These are phyloP conservation scores for Solenopsis invicta DNA, from an alignment of 1,140 invertebrate genomes.

Conservation along the genomic window DNA sequence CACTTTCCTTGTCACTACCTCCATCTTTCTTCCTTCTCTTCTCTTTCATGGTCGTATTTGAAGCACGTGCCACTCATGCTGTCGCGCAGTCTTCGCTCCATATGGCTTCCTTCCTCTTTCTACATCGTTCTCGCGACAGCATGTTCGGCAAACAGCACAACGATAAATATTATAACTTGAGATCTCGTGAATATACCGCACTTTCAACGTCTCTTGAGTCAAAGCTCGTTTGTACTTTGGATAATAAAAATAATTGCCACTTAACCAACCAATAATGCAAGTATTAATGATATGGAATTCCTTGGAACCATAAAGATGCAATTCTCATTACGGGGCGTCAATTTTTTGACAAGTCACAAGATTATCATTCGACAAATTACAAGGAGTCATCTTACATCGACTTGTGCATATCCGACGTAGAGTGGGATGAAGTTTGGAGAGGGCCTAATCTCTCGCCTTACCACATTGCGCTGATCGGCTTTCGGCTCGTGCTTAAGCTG, in stretches of 20 bases:
- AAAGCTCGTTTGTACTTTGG: background rate
- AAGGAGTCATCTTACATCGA: constrained; percentile 48
- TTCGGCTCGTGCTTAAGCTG: constrained; percentile 48
- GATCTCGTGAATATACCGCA: constrained; percentile 67
- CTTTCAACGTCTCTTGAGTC: constrained; percentile 59
- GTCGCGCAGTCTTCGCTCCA: constrained; percentile 75
- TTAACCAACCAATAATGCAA: constrained; percentile 8
- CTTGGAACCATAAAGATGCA: constrained; percentile 1
- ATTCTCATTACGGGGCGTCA: constrained; percentile 27
- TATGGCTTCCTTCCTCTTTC: constrained; percentile 75
- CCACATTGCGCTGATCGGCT: constrained; percentile 49
- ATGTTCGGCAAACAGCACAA: constrained; percentile 54
- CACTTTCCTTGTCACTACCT: background rate
- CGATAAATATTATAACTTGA: constrained; percentile 77
- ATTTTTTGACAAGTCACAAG: constrained; percentile 41
- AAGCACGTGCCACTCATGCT: constrained; percentile 69
- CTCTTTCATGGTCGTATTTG: constrained; percentile 56
- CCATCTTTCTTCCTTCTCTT: constrained; percentile 54
- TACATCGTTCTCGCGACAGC: constrained; percentile 55
- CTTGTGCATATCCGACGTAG: constrained; percentile 24
- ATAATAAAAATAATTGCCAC: constrained; percentile 9
- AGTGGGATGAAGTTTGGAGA: constrained; percentile 36
- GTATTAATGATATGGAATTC: constrained; percentile 2
- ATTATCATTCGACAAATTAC: constrained; percentile 49
- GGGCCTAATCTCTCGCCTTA: constrained; percentile 50